Conservation (phyloP, 2,797 vertebrate genomes). For the Poecilia velifera region DNA sequence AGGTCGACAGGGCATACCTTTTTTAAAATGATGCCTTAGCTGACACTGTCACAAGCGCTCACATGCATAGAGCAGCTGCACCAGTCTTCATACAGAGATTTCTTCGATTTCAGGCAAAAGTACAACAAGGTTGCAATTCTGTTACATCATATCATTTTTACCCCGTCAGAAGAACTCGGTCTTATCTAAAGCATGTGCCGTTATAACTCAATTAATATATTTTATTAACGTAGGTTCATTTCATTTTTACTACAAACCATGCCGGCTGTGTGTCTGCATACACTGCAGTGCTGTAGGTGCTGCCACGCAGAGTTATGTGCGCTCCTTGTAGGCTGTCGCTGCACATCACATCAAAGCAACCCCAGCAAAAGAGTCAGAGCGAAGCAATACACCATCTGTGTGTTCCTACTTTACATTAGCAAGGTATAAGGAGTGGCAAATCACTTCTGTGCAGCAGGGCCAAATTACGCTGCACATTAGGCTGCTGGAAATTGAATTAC, state of each 20-base stretch:
- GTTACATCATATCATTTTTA: background rate
- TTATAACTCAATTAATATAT: background rate
- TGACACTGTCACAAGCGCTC: constrained; percentile 22
- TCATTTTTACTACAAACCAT: constrained; percentile 4
- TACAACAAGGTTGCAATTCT: background rate
- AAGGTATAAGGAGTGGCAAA: background rate
- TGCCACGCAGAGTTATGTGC: constrained; percentile 46
- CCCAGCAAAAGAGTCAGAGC: constrained; percentile 49
- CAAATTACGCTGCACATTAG: background rate
- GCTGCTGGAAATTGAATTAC: background rate
- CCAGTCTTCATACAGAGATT: background rate
- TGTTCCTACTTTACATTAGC: constrained; percentile 32
- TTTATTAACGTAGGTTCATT: background rate
- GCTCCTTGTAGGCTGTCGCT: constrained; percentile 43
- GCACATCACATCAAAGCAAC: constrained; percentile 56
- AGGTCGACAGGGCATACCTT: constrained; percentile 17
- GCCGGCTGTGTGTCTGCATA: constrained; percentile 13
- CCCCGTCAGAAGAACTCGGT: background rate
- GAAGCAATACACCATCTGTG: constrained; percentile 51
- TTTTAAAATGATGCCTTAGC: constrained; percentile 8
- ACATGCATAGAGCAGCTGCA: constrained; percentile 4
- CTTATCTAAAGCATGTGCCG: background rate
- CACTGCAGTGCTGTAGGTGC: constrained; percentile 41
- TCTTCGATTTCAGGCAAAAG: background rate
- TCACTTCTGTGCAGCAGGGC: constrained; percentile 5